Percentiles rank a stretch among this genome's conserved stretches.
These are phyloP conservation scores for Diceros bicornis DNA, from an alignment of 2,797 vertebrate genomes.

Conservation along the genomic window DNA sequence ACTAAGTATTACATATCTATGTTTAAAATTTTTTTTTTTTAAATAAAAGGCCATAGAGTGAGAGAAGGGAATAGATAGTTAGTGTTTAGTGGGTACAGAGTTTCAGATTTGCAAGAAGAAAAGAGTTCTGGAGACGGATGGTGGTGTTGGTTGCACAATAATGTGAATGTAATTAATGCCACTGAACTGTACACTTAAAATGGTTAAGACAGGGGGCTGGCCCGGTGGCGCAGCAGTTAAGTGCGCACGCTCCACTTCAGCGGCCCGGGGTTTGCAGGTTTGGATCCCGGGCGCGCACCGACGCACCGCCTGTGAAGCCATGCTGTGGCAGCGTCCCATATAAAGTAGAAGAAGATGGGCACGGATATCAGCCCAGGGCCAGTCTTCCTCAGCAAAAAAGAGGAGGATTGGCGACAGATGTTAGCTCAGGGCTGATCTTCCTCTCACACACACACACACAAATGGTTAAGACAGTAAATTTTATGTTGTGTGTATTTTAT, in stretches of 20 bases:
- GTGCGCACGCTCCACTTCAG: too few species aligned
- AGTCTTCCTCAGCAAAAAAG: too few species aligned
- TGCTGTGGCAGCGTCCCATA: too few species aligned
- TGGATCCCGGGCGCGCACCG: too few species aligned
- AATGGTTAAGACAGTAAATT: background rate
- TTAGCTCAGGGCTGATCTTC: too few species aligned
- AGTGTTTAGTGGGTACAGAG: background rate
- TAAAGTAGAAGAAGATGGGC: too few species aligned
- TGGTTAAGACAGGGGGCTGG: background rate
- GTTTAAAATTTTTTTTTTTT: background rate
- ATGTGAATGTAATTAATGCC: too few species aligned
- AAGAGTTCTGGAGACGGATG: background rate
- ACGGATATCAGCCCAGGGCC: too few species aligned
- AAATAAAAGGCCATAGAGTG: background rate
- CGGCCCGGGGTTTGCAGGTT: too few species aligned
- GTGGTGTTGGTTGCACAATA: rapidly evolving
- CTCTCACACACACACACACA: background rate
- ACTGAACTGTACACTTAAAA: background rate
- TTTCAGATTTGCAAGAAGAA: background rate
- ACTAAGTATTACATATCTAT: background rate
- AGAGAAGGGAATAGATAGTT: background rate
- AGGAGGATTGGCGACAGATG: too few species aligned
- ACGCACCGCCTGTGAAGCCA: too few species aligned
- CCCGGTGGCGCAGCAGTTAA: too few species aligned
- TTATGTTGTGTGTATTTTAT: background rate